Conservation (phyloP, 1,140 invertebrate genomes). For the Drosophila persimilis region DNA sequence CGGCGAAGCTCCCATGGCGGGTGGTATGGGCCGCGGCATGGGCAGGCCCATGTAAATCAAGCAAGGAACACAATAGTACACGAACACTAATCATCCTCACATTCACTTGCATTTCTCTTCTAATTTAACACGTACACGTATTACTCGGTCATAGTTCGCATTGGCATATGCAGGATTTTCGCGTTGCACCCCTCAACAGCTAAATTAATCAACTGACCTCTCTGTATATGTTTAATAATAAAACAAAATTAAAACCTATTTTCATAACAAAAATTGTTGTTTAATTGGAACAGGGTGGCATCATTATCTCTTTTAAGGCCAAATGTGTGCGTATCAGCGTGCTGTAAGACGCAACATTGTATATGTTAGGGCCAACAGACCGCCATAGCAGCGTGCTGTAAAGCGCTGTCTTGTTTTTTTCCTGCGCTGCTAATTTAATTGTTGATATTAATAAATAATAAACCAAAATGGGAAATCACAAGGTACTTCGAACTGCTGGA, state of each 20-base stretch:
- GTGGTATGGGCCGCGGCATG: constrained; percentile 87
- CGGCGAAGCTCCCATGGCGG: constrained; percentile 84
- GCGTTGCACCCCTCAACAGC: constrained; percentile 41
- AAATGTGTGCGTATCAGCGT: no score
- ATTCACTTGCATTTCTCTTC: constrained; percentile 58
- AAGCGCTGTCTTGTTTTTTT: not conserved
- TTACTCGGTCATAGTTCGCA: constrained; percentile 61
- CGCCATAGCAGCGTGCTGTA: constrained; percentile 15
- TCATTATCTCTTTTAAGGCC: not conserved
- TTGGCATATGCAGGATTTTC: constrained; percentile 31
- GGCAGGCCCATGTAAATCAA: constrained; percentile 86
- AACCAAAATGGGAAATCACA: constrained; percentile 69
- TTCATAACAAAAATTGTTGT: constrained; percentile 52
- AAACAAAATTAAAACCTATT: constrained; percentile 50
- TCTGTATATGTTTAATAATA: constrained; percentile 68
- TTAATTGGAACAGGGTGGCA: constrained; percentile 18
- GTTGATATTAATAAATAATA: constrained; percentile 29
- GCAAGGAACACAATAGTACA: constrained; percentile 31
- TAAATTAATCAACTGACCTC: constrained; percentile 60
- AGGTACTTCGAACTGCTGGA: constrained; percentile 60
- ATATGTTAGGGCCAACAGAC: not conserved
- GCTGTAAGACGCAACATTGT: constrained; percentile 1
- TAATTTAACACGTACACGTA: constrained; percentile 72
- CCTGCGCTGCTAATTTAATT: constrained; percentile 6
- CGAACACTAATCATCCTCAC: constrained; percentile 46